Evolutionary conservation across 2,888 invertebrate genomes (phyloP).

Genomic region (Pristionchus arcanus): DNA sequence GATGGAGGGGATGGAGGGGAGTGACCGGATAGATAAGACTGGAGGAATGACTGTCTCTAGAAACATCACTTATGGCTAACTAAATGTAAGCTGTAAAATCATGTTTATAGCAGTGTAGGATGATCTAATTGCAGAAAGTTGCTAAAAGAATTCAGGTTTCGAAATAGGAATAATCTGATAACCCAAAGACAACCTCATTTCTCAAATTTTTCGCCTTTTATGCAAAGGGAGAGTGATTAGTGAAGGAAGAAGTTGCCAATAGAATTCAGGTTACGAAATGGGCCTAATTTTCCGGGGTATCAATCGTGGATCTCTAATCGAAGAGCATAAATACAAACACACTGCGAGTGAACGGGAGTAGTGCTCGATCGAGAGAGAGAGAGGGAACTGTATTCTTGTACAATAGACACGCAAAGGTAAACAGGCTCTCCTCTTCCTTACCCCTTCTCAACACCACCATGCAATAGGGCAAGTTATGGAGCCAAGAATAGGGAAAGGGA

Average conservation of each 20-base stretch:
- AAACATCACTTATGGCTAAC: background rate
- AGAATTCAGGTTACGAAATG: no score
- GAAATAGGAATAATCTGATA: no score
- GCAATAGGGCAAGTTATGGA: slow-evolving; percentile 29
- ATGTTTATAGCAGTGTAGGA: no score
- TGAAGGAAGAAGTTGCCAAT: background rate
- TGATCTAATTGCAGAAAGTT: no score
- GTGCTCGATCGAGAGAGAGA: background rate
- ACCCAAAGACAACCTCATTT: no score
- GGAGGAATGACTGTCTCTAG: background rate
- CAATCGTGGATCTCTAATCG: background rate
- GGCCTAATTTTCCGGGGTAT: no score
- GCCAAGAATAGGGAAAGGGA: slow-evolving; percentile 1
- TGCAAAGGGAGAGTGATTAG: no score
- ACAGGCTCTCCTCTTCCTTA: background rate
- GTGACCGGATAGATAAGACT: background rate
- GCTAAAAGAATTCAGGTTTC: no score
- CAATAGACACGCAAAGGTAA: slow-evolving; percentile 43
- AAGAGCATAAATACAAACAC: background rate
- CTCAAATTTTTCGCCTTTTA: no score
- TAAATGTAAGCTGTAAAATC: no score
- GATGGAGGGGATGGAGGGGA: background rate
- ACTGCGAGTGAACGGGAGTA: background rate
- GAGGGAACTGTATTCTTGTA: slow-evolving; percentile 32
- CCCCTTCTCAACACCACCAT: background rate